A percentile compares a stretch with the other conserved stretches of the same genome.
These are phyloP conservation scores for Sesia bembeciformis DNA, from an alignment of 2,888 invertebrate species.

Conservation along the genomic window DNA sequence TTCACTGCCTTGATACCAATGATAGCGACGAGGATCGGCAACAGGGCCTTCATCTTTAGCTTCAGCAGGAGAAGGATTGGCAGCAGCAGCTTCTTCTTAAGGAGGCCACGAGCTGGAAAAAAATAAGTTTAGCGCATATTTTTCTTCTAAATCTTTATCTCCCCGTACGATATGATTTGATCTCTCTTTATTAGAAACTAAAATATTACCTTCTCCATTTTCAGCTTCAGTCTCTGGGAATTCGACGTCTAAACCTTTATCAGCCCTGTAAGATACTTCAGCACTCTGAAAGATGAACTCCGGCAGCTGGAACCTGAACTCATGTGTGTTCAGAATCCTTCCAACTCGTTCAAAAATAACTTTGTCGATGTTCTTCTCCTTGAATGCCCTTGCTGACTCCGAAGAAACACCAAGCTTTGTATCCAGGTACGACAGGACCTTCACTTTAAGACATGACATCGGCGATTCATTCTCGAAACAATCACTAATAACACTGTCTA, in stretches of 20 bases:
- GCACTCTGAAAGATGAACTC: constrained; percentile 80
- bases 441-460: constrained; percentile 82
- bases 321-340: constrained; percentile 82
- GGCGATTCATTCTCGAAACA: constrained; percentile 81
- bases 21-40: constrained; percentile 86
- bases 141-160: too few species aligned
- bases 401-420: constrained; percentile 77
- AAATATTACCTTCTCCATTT: constrained; percentile 68
- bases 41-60: constrained; percentile 87
- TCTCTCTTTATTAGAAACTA: background rate
- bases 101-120: constrained; percentile 80
- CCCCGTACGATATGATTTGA: background rate
- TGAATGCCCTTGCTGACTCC: constrained; percentile 75
- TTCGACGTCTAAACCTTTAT: constrained; percentile 78
- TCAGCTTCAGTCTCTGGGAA: constrained; percentile 66
- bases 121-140: constrained; percentile 2
- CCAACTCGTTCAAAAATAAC: constrained; percentile 83
- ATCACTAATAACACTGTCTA: constrained; percentile 81
- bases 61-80: constrained; percentile 86
- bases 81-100: constrained; percentile 88
- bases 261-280: constrained; percentile 78
- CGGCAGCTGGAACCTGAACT: constrained; percentile 82
- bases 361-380: constrained; percentile 79
- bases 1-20: constrained; percentile 88
- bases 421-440: constrained; percentile 85